A percentile compares a stretch with the other conserved stretches of the same genome.
phyloP scores from a whole-genome alignment of 2,797 vertebrate species.

The Pseudopleuronectes americanus region DNA sequence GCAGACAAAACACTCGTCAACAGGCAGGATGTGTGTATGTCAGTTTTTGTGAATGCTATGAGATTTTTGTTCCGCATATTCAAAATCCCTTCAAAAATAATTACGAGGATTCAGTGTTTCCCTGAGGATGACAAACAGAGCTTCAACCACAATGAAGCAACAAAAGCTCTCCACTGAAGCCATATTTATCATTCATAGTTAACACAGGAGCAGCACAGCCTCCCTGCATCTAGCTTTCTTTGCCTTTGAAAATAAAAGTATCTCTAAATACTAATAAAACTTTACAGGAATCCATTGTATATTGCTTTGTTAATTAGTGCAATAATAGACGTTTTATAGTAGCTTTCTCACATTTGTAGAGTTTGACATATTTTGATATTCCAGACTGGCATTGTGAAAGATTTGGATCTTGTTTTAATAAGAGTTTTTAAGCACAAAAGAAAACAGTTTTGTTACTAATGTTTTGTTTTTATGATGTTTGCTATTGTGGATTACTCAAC shows the following conservation, averaged over 20 bases:
- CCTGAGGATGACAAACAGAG: not conserved
- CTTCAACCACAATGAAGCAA: not conserved
- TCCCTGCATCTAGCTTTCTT: not conserved
- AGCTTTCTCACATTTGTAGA: not conserved
- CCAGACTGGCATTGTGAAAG: not conserved
- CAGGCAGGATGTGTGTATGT: not conserved
- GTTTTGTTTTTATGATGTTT: not conserved
- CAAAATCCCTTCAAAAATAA: not conserved
- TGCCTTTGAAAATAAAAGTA: not conserved
- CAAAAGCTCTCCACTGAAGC: not conserved
- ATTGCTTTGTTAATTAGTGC: not conserved
- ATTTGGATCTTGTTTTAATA: not conserved
- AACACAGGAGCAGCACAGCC: not conserved
- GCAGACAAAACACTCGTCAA: slow-evolving; percentile 11
- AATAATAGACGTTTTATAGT: not conserved
- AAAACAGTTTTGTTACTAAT: no score
- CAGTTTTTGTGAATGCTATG: not conserved
- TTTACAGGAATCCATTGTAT: not conserved
- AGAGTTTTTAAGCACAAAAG: no score
- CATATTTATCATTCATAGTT: not conserved
- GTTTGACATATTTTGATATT: not conserved
- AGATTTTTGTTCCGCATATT: not conserved
- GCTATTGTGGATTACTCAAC: not conserved
- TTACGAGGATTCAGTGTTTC: not conserved
- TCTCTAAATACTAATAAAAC: no score